Base-by-base conservation (phyloP, 2,888 invertebrate genomes). In the Maniola hyperantus region DNA sequence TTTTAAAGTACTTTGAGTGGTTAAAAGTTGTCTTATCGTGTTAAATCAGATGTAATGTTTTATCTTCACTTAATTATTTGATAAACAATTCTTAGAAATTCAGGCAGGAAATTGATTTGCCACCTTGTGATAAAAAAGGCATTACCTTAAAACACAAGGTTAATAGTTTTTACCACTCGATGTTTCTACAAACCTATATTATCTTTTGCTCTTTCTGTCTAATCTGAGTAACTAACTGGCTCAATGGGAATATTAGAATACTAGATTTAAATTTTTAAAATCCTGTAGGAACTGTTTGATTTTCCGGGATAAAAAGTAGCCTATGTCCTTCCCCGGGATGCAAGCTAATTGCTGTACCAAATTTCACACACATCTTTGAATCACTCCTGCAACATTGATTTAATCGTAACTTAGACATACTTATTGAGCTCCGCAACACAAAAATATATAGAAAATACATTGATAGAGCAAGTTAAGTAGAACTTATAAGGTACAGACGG, bases 1-100 rank as follows among this genome's bases (percentile, higher is more conserved):
- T n/a, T 54, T 42, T 1, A 10, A 59, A 48, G 11, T 50, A 20
- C n/a, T n/a, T 18, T 13, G 11, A 7, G 13, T 60, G 18, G 57
- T n/a, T 39, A 34, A 33, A 46, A n/a, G 46, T 44, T 26, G 0
- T 50, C 39, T 67, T 64, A 59, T 70, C 62, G 33, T 64, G 54
- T 66, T 51, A 11, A 46, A 39, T 61, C 46, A 8, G 53, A 36
- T 20, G 20, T 46, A 26, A 18, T 15, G 15, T 11, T 60, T 36
- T 60, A 62, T 62, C 53, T 42, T 53, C 5, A 8, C 5, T 48
- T 61, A 61, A 39, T 39, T 20, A 8, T 26, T n/a, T 36, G 50
- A 61, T 51, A 42, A 51, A 20, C 1, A 50, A 50, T 44, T 46
- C 46, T 6, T 36, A 39, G 18, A 33, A 57, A 8, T 36, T 51